Conservation (phyloP, 2,797 vertebrate genomes). For the Psittacula derbiana region DNA sequence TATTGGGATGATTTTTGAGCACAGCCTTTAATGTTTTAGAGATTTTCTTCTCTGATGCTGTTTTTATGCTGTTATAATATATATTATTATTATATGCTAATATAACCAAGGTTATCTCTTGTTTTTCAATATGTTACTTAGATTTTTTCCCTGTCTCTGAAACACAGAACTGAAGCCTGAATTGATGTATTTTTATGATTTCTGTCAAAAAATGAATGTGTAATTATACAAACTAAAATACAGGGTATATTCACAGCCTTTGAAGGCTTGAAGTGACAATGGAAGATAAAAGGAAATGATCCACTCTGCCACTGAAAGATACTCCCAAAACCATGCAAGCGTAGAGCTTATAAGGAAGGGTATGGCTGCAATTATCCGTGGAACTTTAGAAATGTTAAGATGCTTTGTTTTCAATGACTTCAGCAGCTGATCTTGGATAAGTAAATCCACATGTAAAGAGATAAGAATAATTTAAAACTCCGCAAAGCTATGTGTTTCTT, state of each 20-base stretch:
- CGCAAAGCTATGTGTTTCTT: not conserved
- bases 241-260: not conserved
- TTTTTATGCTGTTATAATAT: not conserved
- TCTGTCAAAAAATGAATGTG: not conserved
- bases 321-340: not conserved
- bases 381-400: not conserved
- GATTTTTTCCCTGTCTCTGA: not conserved
- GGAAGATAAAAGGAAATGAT: conserved; percentile 6
- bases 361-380: not conserved
- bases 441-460: not conserved
- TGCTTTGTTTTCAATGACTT: not conserved
- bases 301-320: not conserved
- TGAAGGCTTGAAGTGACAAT: not conserved
- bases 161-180: not conserved
- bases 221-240: not conserved
- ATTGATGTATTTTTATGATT: not conserved
- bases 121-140: not conserved
- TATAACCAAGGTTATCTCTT: not conserved
- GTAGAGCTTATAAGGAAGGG: not conserved
- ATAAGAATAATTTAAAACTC: not conserved
- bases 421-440: not conserved
- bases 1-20: not conserved
- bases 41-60: not conserved
- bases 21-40: not conserved
- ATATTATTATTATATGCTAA: not conserved